These are phyloP conservation scores for Drosophila oshimai DNA, from an alignment of 1,140 invertebrate genomes.

Conservation along the genomic window DNA sequence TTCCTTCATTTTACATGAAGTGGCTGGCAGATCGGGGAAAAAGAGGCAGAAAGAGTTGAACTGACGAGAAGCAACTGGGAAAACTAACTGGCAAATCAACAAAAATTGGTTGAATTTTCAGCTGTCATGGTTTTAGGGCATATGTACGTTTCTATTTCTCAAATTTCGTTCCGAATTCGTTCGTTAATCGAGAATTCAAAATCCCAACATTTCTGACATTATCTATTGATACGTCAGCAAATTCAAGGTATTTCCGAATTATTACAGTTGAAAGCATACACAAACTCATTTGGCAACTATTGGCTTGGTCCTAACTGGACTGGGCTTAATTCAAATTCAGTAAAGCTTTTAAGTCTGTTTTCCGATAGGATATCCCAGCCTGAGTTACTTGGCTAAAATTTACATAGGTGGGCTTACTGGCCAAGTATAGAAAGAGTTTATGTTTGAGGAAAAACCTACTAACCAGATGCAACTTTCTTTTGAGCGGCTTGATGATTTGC, in stretches of 20 bases:
- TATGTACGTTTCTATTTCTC: background rate
- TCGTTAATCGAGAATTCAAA: background rate
- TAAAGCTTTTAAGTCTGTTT: constrained; percentile 5
- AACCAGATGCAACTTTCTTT: constrained; percentile 8
- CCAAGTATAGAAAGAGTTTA: background rate
- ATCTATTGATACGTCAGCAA: background rate
- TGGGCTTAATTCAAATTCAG: constrained; percentile 10
- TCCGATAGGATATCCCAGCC: constrained; percentile 3
- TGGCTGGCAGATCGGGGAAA: constrained; percentile 12
- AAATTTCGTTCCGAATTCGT: background rate
- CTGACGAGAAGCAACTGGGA: background rate
- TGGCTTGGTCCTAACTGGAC: background rate
- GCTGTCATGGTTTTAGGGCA: constrained; percentile 9
- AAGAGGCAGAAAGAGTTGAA: background rate
- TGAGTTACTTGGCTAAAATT: background rate
- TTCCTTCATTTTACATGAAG: constrained; percentile 49
- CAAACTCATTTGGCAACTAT: background rate
- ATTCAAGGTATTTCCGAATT: background rate
- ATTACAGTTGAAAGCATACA: background rate
- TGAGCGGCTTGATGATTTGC: background rate
- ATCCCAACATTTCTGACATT: background rate
- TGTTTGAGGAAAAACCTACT: background rate
- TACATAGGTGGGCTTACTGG: background rate
- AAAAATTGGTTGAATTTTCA: constrained; percentile 1
- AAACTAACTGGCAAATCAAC: constrained; percentile 12